Conservation (phyloP, 53 echinoderm and acorn worm species). For the Echinarachnius parma region DNA sequence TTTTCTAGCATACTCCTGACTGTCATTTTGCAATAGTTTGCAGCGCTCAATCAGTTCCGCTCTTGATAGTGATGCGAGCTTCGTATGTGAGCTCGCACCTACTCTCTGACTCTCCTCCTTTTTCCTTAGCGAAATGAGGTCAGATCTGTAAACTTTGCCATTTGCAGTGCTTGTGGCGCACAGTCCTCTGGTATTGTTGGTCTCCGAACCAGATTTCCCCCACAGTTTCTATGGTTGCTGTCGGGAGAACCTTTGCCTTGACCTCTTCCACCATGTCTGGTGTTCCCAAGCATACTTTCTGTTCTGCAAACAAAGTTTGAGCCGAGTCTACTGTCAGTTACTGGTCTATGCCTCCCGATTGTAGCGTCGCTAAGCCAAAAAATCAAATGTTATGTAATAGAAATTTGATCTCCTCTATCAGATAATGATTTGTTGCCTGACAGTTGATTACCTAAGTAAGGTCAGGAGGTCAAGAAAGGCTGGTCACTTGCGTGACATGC, state of each 20-base stretch:
- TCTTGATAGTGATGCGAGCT: background rate
- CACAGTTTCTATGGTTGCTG: background rate
- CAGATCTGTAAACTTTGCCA: background rate
- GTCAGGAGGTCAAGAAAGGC: no score
- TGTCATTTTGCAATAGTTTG: background rate
- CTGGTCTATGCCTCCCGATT: no score
- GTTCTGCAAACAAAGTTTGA: no score
- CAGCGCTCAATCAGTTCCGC: background rate
- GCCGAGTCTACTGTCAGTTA: no score
- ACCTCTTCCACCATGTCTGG: background rate
- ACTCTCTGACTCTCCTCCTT: background rate
- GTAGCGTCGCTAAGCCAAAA: no score
- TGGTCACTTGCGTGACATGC: no score
- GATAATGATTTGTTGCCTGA: no score
- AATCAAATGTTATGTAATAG: no score
- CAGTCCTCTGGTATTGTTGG: background rate
- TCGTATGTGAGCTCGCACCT: background rate
- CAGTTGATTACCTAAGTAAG: no score
- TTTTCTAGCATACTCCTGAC: background rate
- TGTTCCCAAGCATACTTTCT: background rate
- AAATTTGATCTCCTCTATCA: no score
- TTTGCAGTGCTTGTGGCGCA: background rate
- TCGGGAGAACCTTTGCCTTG: background rate
- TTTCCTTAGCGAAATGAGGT: background rate
- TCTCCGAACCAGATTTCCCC: background rate